Percentiles rank a stretch among this genome's conserved stretches.
Conservation (phyloP, 1,140 invertebrate species). For the Megathymus violae region DNA sequence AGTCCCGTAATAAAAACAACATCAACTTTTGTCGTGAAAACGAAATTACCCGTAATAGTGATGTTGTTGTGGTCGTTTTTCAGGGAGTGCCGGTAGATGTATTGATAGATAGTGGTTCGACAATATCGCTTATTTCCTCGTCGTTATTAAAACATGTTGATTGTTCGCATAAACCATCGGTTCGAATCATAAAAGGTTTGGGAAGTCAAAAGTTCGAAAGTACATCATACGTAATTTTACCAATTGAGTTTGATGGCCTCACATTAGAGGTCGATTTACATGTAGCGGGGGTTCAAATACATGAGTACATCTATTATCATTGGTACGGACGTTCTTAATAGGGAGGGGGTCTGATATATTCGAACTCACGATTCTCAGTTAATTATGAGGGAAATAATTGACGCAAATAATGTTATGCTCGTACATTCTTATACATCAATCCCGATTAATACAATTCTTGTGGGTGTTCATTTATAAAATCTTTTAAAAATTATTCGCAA, state of each 20-base stretch:
- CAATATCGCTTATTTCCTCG: constrained; percentile 39
- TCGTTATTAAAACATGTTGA: constrained; percentile 35
- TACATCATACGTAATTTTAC: constrained; percentile 23
- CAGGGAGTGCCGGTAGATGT: constrained; percentile 40
- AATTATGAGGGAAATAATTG: background rate
- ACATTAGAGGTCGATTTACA: constrained; percentile 36
- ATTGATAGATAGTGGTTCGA: constrained; percentile 42
- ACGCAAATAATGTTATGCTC: constrained; percentile 5
- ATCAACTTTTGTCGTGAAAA: constrained; percentile 36
- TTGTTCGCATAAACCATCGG: constrained; percentile 15
- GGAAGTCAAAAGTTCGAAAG: constrained; percentile 37
- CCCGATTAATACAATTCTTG: constrained; percentile 27
- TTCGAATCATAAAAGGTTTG: constrained; percentile 38
- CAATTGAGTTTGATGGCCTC: constrained; percentile 30
- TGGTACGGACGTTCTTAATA: constrained; percentile 43
- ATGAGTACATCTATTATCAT: constrained; percentile 39
- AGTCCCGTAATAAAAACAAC: constrained; percentile 15
- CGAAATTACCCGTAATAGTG: too few species aligned
- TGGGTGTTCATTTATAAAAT: background rate
- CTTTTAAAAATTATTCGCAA: constrained; percentile 30
- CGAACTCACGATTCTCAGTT: constrained; percentile 8
- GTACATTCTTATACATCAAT: constrained; percentile 4
- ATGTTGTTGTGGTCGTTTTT: constrained; percentile 39
- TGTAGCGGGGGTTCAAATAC: constrained; percentile 9
- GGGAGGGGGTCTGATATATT: constrained; percentile 36